Base-by-base conservation (phyloP, 2,888 invertebrate species). In the Danaus chrysippus region DNA sequence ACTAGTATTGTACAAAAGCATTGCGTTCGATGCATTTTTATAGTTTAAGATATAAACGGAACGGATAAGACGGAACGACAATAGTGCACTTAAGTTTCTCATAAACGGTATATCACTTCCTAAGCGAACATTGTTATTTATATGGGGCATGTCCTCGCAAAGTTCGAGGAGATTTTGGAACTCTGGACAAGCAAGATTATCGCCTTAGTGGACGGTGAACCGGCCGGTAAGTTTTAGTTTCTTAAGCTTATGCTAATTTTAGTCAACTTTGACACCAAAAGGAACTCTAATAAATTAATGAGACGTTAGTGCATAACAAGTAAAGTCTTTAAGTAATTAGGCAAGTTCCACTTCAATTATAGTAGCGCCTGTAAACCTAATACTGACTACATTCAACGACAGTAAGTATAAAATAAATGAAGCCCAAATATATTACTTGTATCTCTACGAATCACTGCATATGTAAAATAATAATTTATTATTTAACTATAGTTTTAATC, bases 1-100 rank as follows among this genome's bases (percentile, higher is more conserved):
- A 79, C 74, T 69, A 73, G 74, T 71, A 70, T 71, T 68, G 75
- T 72, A 72, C 75, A 73, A 77, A 78, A 77, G 75, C 75, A 74
- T 77, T 80, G 82, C 82, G 78, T 85, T 85, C 86, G 83, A 86
- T 88, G 87, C 87, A 87, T 86, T 88, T 87, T 89, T 89, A 87
- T 86, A 76, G 83, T 73, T 74, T 59, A 54, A 66, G 82, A 82
- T 78, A 86, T 88, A 87, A 89, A 87, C 79, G 71, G 65, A 66
- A 73, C 69, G 71, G 73, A 67, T 71, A 71, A 77, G 78, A 79
- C 81, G 80, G 78, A 83, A 82, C 82, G 81, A 85, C 86, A 84
- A 85, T 83, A 72, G 79, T 76, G 82, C 79, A 82, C 82, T 87
- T 86, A 84, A 83, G 80, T 76, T 75, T 70, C 81, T 80, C 86